Percentiles rank a stretch among this genome's conserved stretches.
These are phyloP conservation scores for Onychostruthus taczanowskii DNA, from an alignment of 2,113 vertebrate species.

Conservation along the genomic window DNA sequence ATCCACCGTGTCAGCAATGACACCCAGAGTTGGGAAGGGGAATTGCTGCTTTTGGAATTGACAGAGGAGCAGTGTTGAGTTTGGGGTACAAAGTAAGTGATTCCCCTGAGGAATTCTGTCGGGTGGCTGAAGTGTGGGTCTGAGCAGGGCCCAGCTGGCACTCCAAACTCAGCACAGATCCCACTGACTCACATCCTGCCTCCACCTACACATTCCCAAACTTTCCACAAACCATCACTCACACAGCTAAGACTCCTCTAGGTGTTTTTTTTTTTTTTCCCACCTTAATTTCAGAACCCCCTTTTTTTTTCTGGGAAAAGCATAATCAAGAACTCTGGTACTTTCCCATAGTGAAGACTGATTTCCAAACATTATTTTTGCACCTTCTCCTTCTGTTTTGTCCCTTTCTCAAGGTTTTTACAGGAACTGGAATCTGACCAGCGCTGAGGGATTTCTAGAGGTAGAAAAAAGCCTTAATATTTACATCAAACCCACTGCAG, in stretches of 20 bases:
- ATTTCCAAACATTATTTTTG: neutral
- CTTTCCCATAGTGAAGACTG: neutral
- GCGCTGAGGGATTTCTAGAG: neutral
- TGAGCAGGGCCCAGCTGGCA: neutral
- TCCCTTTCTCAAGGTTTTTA: neutral
- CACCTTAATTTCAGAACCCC: neutral
- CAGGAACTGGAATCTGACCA: neutral
- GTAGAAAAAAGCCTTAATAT: neutral
- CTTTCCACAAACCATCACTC: neutral
- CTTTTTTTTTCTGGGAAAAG: neutral
- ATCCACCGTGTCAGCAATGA: neutral
- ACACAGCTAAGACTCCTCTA: neutral
- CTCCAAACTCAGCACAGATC: neutral
- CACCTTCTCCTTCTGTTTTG: neutral
- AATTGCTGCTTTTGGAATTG: neutral
- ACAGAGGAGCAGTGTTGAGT: fast-evolving
- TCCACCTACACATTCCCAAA: neutral
- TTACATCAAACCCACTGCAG: neutral
- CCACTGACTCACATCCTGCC: constrained; percentile 17
- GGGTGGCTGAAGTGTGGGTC: neutral
- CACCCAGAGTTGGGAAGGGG: neutral
- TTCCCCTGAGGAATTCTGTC: neutral
- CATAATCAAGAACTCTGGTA: neutral
- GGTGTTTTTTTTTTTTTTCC: fast-evolving
- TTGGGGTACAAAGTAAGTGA: fast-evolving